Conservation (phyloP, 2,797 vertebrate species). For the Mus minutoides region DNA sequence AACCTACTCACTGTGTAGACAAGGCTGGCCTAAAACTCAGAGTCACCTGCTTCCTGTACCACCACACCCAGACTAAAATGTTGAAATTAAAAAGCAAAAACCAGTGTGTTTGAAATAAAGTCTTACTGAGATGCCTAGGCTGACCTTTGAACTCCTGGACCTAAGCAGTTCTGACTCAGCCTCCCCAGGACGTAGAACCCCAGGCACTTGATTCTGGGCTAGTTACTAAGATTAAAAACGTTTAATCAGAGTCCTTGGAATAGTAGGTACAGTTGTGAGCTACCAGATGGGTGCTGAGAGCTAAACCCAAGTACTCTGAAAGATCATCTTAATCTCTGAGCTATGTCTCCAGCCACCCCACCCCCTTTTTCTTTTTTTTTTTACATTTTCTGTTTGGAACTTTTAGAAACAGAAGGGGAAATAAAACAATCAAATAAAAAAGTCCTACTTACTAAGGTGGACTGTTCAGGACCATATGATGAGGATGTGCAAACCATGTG, state of each 20-base stretch:
- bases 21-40: neutral
- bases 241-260: neutral
- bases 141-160: neutral
- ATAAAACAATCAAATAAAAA: neutral
- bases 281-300: neutral
- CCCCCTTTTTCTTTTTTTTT: neutral
- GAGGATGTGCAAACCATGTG: neutral
- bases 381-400: conserved; percentile 14
- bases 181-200: neutral
- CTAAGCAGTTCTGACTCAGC: neutral
- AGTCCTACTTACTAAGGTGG: neutral
- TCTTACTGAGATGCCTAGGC: neutral
- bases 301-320: neutral
- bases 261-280: neutral
- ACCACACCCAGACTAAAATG: neutral
- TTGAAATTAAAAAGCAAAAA: neutral
- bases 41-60: neutral
- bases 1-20: neutral
- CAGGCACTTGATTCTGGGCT: too few species aligned
- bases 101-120: neutral
- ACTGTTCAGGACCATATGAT: neutral
- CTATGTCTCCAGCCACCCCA: neutral
- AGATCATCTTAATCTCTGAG: neutral
- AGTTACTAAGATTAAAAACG: neutral
- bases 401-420: conserved; percentile 14